Percentiles rank a stretch among this genome's conserved stretches.
These are phyloP conservation scores for Muscidifurax raptorellus DNA, from an alignment of 1,140 invertebrate species.

Conservation along the genomic window DNA sequence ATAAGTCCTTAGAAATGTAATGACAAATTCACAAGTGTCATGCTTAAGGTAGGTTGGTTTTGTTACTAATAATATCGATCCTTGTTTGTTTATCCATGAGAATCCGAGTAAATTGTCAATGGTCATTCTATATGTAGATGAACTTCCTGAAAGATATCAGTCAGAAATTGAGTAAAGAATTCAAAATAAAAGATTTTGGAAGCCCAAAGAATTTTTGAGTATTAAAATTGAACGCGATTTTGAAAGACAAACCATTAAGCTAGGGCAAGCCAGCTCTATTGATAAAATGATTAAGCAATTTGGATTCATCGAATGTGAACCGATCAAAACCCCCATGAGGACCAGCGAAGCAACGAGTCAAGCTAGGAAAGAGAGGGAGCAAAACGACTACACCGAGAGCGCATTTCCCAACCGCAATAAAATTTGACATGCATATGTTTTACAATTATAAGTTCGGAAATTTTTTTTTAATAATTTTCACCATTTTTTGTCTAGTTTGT, in stretches of 20 bases:
- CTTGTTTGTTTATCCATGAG: conserved; percentile 60
- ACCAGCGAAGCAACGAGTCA: conserved; percentile 7
- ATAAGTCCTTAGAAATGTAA: conserved; percentile 10
- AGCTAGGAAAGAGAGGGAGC: conserved; percentile 19
- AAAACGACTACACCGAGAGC: not conserved
- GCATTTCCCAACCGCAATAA: not conserved
- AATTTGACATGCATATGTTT: too few relatives aligned
- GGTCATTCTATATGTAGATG: conserved; percentile 36
- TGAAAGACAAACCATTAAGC: not conserved
- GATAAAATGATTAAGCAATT: conserved; percentile 29
- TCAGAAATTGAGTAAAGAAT: too few relatives aligned
- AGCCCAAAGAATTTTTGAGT: conserved; percentile 25
- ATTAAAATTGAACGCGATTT: conserved; percentile 7
- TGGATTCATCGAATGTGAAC: not conserved
- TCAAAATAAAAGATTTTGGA: too few relatives aligned
- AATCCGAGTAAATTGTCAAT: not conserved
- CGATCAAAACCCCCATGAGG: conserved; percentile 28
- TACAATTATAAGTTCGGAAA: too few relatives aligned
- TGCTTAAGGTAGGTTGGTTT: conserved; percentile 36
- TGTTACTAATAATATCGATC: conserved; percentile 54
- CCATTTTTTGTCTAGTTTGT: too few relatives aligned
- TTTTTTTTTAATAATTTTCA: too few relatives aligned
- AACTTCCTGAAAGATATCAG: conserved; percentile 27
- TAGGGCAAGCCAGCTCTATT: conserved; percentile 11
- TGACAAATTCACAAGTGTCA: too few relatives aligned